phyloP scores from a whole-genome alignment of 2,888 invertebrate species.

The Cheilosia vulpina region DNA sequence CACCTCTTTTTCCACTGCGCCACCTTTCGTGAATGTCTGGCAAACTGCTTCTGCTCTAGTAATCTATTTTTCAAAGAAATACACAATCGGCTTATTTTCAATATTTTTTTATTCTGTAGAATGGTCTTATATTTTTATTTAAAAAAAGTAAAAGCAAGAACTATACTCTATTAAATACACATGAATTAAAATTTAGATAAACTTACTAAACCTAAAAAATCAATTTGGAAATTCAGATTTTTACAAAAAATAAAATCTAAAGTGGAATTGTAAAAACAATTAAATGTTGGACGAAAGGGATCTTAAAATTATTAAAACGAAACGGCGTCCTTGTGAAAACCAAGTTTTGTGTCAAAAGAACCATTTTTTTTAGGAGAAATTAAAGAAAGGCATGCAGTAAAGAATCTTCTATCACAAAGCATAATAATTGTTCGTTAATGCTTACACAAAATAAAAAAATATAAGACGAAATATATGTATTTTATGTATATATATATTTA shows the following conservation, averaged over 20 bases:
- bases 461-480: not conserved
- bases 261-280: slow-evolving; percentile 2
- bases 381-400: slow-evolving; percentile 18
- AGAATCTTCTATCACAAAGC: slow-evolving; percentile 43
- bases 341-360: slow-evolving; percentile 1
- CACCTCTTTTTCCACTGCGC: too few relatives aligned
- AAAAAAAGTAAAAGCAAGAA: slow-evolving; percentile 53
- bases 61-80: not conserved
- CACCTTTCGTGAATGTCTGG: too few relatives aligned
- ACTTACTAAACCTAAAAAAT: slow-evolving; percentile 24
- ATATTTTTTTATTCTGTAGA: slow-evolving; percentile 16
- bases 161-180: slow-evolving; percentile 21
- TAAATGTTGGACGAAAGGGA: slow-evolving; percentile 4
- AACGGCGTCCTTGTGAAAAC: not conserved
- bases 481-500: not conserved
- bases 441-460: slow-evolving; percentile 1
- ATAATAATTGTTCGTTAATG: slow-evolving; percentile 3
- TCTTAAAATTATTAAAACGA: slow-evolving; percentile 1
- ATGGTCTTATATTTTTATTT: slow-evolving; percentile 34
- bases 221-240: slow-evolving; percentile 43
- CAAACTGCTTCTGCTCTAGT: not conserved
- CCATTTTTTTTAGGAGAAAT: not conserved
- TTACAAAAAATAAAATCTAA: slow-evolving; percentile 31
- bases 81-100: not conserved
- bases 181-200: slow-evolving; percentile 22